Percentiles rank a stretch among this genome's conserved stretches.
Conservation (phyloP, 1,140 invertebrate genomes). For the Eurosta solidaginis region DNA sequence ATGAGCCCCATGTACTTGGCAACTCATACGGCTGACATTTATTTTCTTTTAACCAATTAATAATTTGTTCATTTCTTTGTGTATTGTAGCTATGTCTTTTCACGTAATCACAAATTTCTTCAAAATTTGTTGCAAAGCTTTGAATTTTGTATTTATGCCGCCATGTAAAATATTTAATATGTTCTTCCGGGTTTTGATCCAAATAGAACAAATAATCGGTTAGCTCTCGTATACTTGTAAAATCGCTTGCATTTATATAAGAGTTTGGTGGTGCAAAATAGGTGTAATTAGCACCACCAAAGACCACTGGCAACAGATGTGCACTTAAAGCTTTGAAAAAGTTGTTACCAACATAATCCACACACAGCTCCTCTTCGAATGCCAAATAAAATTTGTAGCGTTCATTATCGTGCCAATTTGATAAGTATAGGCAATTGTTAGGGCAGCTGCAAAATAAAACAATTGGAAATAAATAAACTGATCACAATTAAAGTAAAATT, state of each 20-base stretch:
- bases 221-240: constrained; percentile 61
- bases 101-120: background rate
- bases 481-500: no score
- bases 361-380: background rate
- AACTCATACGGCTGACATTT: background rate
- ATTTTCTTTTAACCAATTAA: background rate
- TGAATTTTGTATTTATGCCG: constrained; percentile 55
- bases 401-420: background rate
- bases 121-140: background rate
- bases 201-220: constrained; percentile 63
- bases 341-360: constrained; percentile 58
- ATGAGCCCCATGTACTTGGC: background rate
- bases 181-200: constrained; percentile 56
- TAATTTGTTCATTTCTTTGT: background rate
- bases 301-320: constrained; percentile 64
- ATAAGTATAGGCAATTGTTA: background rate
- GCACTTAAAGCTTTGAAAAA: constrained; percentile 59
- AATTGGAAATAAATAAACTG: background rate
- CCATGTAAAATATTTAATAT: constrained; percentile 64
- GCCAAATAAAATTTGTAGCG: constrained; percentile 10
- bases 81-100: background rate
- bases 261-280: constrained; percentile 64
- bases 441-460: background rate
- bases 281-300: constrained; percentile 64
- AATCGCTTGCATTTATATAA: constrained; percentile 66